Percentiles rank a stretch among this genome's conserved stretches.
phyloP scores from a whole-genome alignment of 2,888 invertebrate species.

The Coelopa pilipes region DNA sequence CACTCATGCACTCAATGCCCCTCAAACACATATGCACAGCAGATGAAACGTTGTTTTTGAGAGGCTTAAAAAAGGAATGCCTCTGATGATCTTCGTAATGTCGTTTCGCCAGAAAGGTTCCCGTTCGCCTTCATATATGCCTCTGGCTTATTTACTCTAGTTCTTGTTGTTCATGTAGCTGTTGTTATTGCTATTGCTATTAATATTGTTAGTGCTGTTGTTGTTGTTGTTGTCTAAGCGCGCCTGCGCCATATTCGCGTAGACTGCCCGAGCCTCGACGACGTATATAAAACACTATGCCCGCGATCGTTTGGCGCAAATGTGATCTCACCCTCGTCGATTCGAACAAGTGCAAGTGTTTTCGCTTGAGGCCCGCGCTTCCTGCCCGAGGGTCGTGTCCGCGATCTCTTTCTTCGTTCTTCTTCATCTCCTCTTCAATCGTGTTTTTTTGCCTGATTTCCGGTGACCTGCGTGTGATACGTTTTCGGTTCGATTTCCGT shows the following conservation, averaged over 20 bases:
- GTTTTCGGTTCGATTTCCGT: background rate
- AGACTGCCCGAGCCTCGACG: background rate
- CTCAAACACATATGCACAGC: too few species aligned
- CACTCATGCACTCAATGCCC: background rate
- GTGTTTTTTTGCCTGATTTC: background rate
- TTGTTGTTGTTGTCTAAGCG: background rate
- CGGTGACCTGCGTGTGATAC: background rate
- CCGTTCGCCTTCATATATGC: too few species aligned
- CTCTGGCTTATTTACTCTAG: background rate
- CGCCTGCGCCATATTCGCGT: background rate
- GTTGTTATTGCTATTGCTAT: constrained; percentile 9
- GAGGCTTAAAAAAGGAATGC: background rate
- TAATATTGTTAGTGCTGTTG: background rate
- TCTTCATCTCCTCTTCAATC: background rate
- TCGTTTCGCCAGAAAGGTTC: too few species aligned
- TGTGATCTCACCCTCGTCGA: constrained; percentile 28
- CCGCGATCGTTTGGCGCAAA: constrained; percentile 13
- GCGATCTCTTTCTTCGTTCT: background rate
- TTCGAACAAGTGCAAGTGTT: constrained; percentile 9
- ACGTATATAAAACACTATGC: constrained; percentile 29
- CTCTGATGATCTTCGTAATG: background rate
- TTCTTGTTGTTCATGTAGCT: background rate
- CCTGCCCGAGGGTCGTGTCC: background rate
- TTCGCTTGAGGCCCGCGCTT: background rate
- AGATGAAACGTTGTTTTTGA: too few species aligned